phyloP scores from a whole-genome alignment of 2,888 invertebrate species.

The Cataglyphis cursor region DNA sequence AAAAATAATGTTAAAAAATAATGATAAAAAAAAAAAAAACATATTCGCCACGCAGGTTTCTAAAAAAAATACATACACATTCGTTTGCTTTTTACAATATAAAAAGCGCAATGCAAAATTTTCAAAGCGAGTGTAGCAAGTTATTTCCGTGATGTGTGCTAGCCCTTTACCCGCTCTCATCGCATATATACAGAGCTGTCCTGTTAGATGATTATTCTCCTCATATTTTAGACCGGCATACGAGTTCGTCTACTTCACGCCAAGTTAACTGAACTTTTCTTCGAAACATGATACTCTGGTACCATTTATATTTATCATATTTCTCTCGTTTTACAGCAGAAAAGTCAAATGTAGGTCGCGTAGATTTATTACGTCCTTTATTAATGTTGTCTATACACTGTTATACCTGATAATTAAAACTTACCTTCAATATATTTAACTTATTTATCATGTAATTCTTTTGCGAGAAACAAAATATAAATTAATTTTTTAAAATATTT shows the following conservation, averaged over 20 bases:
- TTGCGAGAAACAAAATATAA: not conserved
- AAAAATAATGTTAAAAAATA: not conserved
- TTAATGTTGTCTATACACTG: constrained; percentile 15
- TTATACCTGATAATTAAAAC: constrained; percentile 29
- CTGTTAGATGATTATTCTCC: constrained; percentile 59
- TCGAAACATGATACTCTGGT: constrained; percentile 1
- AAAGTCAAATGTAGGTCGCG: constrained; percentile 32
- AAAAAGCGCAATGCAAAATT: constrained; percentile 6
- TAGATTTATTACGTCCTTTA: constrained; percentile 12
- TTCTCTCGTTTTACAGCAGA: constrained; percentile 1
- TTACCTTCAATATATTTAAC: not conserved
- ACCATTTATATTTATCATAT: constrained; percentile 49
- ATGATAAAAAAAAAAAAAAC: not conserved
- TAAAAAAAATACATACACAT: not conserved
- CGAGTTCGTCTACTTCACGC: constrained; percentile 62
- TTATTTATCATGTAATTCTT: not conserved
- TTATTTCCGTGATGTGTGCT: not conserved
- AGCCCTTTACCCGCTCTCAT: constrained; percentile 4
- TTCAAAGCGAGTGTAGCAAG: not conserved
- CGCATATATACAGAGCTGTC: constrained; percentile 62
- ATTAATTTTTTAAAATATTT: not conserved
- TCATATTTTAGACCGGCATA: constrained; percentile 59
- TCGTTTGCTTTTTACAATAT: not conserved
- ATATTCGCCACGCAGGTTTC: not conserved
- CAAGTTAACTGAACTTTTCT: constrained; percentile 59